These are phyloP conservation scores for Condylostylus longicornis DNA, from an alignment of 1,140 invertebrate genomes.

Conservation along the genomic window DNA sequence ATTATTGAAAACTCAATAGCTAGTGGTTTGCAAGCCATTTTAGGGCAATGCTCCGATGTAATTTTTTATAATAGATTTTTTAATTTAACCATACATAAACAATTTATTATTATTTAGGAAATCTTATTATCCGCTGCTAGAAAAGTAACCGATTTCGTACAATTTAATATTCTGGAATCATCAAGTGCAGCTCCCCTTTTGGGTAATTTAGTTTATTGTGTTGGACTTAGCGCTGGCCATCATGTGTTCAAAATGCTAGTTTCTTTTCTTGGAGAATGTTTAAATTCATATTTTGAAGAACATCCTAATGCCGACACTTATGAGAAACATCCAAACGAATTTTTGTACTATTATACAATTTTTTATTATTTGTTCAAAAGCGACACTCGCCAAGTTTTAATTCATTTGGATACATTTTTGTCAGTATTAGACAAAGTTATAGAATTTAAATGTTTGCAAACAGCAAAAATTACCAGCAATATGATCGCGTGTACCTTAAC, in stretches of 20 bases:
- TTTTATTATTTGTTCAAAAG: constrained; percentile 54
- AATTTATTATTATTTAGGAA: not conserved
- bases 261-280: constrained; percentile 48
- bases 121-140: constrained; percentile 52
- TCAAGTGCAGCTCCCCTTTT: constrained; percentile 66
- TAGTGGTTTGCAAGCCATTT: constrained; percentile 1
- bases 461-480: constrained; percentile 39
- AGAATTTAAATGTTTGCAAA: constrained; percentile 44
- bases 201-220: constrained; percentile 50
- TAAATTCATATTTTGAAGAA: constrained; percentile 40
- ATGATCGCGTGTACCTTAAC: constrained; percentile 28
- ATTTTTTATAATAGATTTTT: constrained; percentile 27
- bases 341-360: constrained; percentile 63
- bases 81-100: too few species aligned
- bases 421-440: constrained; percentile 46
- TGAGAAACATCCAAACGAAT: constrained; percentile 61
- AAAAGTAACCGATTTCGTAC: constrained; percentile 59
- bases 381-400: constrained; percentile 42
- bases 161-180: constrained; percentile 58
- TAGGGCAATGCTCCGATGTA: constrained; percentile 40
- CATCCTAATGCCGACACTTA: constrained; percentile 40
- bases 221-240: constrained; percentile 47
- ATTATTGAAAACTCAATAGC: not conserved
- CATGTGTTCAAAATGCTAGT: constrained; percentile 55
- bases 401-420: constrained; percentile 43